Base-by-base conservation (phyloP, 2,797 vertebrate species). In the Enteromius fasciolatus region DNA sequence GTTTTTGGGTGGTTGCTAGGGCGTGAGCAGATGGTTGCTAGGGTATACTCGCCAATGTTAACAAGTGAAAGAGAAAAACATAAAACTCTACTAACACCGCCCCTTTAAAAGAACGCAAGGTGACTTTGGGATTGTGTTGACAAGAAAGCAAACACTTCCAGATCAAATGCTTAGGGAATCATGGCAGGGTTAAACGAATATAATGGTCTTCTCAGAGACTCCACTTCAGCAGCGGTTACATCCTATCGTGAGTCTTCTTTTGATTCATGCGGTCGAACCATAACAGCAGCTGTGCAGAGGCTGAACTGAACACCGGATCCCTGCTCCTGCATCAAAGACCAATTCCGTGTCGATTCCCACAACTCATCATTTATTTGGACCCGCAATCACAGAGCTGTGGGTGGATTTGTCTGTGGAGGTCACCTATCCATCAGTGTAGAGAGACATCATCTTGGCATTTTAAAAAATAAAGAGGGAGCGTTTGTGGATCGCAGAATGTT, bases 221-320 rank as follows among this genome's bases (percentile, higher is more conserved):
- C 25, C 33, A 33, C 25, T 52, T 33, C 46, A 4, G 70, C 66
- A 74, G 63, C 14, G 76, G 64, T 68, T 59, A 50, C 50, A 70
- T 73, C 54, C 68, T 63, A 54, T 69, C 54, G 10, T 33, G 52
- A 57, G 31, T 66, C 52, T 68, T 46, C 48, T n/a, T 82, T 64
- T 63, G 52, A 81, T 75, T 61, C 72, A 28, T 39, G n/a, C 54
- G 25, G 75, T 75, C 31, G 9, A 63, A 44, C 10, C 70, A 80
- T 81, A 87, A 85, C 91, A 90, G 89, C 90, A 93, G 89, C 81
- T 81, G 81, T 77, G 78, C 46, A 52, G 82, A 74, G 69, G 69
- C 63, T 52, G 50, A 86, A 84, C 76, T 36, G 48, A 75, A 85
- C 86, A 72, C 44, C 70, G 1, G 76, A 73, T 74, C 59, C 25